Evolutionary conservation across 2,888 invertebrate species (phyloP).

Genomic region (Neoitamus cyanurus): DNA sequence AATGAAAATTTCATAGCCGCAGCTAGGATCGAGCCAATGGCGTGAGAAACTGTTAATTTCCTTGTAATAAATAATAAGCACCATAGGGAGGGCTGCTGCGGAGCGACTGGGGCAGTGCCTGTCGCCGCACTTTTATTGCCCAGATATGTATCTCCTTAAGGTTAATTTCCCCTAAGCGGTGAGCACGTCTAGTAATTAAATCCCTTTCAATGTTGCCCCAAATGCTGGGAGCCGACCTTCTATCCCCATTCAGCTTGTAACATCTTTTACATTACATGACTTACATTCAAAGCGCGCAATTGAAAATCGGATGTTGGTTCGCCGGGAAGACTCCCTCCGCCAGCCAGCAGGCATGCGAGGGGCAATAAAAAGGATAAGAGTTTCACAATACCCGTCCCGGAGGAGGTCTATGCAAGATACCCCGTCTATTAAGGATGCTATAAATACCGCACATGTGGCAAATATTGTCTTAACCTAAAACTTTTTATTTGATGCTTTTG

Average conservation of each 20-base stretch:
- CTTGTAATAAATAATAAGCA: conserved; percentile 31
- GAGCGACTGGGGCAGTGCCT: too few species aligned
- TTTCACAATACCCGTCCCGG: conserved; percentile 31
- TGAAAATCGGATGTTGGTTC: conserved; percentile 40
- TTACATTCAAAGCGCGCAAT: conserved; percentile 47
- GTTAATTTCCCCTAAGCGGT: conserved; percentile 36
- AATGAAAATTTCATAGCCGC: not conserved
- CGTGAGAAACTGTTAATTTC: conserved; percentile 32
- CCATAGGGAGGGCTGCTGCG: not conserved
- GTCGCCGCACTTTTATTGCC: conserved; percentile 25
- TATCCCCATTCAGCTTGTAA: conserved; percentile 36
- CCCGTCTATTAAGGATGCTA: conserved; percentile 43
- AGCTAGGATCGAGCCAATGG: not conserved
- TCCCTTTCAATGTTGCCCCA: conserved; percentile 40
- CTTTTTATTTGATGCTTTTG: conserved; percentile 50
- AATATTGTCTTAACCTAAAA: conserved; percentile 58
- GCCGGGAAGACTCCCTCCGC: not conserved
- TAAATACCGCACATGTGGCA: conserved; percentile 55
- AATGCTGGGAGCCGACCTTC: conserved; percentile 39
- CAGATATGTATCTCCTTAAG: conserved; percentile 22
- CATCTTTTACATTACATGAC: conserved; percentile 45
- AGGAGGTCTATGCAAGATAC: conserved; percentile 40
- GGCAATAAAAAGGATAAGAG: conserved; percentile 44
- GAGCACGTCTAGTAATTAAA: conserved; percentile 44
- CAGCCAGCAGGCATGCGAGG: not conserved